Evolutionary conservation across 2,888 invertebrate genomes (phyloP), one percentile per base, ranked within the genome.

Genomic region (Muschampia plurimacula): DNA sequence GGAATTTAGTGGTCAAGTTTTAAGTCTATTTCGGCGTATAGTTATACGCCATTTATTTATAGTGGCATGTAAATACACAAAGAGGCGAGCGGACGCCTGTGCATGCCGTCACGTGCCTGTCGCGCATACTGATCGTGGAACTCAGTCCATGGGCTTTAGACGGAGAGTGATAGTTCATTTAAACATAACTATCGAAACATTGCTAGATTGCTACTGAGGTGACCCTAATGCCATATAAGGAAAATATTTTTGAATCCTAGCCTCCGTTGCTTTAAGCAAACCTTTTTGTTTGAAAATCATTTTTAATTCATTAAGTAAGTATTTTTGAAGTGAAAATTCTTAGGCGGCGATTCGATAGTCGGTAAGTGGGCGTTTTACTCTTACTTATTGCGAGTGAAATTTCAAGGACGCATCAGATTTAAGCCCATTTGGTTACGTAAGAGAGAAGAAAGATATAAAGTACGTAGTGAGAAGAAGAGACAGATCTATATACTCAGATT

Each of bases 61-160:
- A 77, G 74, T 73, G 71, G 69, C 74, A 73, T 71, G 72, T 74
- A 76, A 69, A 77, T 75, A 74, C 68, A 81, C 75, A 74, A 70
- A 81, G 82, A 82, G 79, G 85, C 83, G 83, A 86, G 85, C 92
- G 93, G 92, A 91, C 91, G 90, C 91, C 80, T 79, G 81, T 83
- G 91, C 91, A 92, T 93, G 87, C 93, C 93, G 82, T 82, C 92
- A 91, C 93, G 93, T 85, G 85, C 85, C 78, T 78, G 77, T 76
- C 82, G 76, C 86, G 92, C 91, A 92, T 92, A 93, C 88, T 93
- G 88, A 93, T 90, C 81, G 76, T 81, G 79, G 60, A 66, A 52
- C 66, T 44, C 36, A 79, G 73, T 75, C 60, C 71, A 66, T 57
- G 69, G 75, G 74, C 73, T 59, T 28, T 28, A 22, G 55, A 73